Conservation (phyloP, 2,797 vertebrate species). For the Diceros bicornis region DNA sequence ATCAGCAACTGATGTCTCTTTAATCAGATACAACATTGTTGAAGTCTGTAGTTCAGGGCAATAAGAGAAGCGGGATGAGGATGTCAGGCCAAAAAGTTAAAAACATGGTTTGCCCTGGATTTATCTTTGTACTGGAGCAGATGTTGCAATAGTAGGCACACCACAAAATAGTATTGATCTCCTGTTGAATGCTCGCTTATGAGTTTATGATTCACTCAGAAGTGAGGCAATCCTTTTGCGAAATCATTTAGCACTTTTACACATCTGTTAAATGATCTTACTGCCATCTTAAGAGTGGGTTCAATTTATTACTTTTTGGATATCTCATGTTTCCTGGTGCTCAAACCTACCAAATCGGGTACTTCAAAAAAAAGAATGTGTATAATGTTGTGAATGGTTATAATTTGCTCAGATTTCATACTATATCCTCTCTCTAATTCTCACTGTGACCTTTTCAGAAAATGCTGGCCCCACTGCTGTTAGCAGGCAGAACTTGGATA, state of each 20-base stretch:
- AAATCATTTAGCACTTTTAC: slow-evolving; percentile 52
- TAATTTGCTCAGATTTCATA: background rate
- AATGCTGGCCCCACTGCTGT: background rate
- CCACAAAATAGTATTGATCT: slow-evolving; percentile 56
- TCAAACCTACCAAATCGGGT: background rate
- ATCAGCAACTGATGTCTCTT: slow-evolving; percentile 17
- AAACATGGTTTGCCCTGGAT: background rate
- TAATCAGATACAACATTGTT: background rate
- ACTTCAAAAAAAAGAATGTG: background rate
- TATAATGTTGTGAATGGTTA: background rate
- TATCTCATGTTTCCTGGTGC: background rate
- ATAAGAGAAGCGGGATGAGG: background rate
- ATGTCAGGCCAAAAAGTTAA: background rate
- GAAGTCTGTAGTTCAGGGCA: background rate
- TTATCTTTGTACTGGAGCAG: background rate
- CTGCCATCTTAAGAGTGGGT: slow-evolving; percentile 51
- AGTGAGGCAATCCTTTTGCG: slow-evolving; percentile 4
- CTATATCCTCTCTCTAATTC: background rate
- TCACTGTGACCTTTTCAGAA: background rate
- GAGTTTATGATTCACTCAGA: slow-evolving; percentile 54
- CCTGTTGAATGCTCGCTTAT: background rate
- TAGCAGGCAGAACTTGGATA: background rate
- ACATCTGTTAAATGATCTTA: slow-evolving; percentile 56
- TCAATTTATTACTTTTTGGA: slow-evolving; percentile 35
- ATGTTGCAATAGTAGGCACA: background rate